Evolutionary conservation across 2,797 vertebrate genomes (phyloP).

Genomic region (Acipenser oxyrinchus): DNA sequence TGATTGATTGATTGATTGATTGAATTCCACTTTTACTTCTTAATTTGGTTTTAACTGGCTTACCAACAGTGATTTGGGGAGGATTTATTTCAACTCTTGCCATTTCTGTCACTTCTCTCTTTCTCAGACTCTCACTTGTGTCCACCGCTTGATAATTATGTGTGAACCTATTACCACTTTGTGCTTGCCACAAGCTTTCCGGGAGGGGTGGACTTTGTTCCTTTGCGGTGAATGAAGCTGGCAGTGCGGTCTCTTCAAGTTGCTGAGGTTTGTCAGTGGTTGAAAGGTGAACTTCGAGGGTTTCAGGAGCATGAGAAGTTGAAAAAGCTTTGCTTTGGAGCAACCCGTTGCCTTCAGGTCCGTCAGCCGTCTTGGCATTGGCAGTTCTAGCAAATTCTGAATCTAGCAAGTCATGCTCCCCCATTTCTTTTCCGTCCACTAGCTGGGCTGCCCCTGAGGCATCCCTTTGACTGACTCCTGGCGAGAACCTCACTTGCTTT

Average conservation of each 20-base stretch:
- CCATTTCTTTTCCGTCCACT: constrained; percentile 40
- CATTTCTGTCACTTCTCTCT: constrained; percentile 28
- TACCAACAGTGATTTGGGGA: constrained; percentile 49
- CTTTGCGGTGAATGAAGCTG: background rate
- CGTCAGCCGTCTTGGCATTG: constrained; percentile 20
- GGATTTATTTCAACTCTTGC: constrained; percentile 29
- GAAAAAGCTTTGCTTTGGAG: constrained; percentile 22
- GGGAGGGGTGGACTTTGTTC: too few species aligned
- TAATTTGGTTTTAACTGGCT: constrained; percentile 29
- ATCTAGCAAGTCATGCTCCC: constrained; percentile 58
- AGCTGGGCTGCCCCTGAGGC: constrained; percentile 31
- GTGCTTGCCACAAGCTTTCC: background rate
- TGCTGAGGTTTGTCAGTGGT: constrained; percentile 2
- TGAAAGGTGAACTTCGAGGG: constrained; percentile 15
- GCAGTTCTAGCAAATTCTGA: constrained; percentile 20
- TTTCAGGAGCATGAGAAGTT: constrained; percentile 12
- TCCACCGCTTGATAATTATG: constrained; percentile 19
- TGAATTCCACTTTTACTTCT: constrained; percentile 19
- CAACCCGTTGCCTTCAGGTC: constrained; percentile 11
- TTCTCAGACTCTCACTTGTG: constrained; percentile 13
- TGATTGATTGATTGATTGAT: constrained; percentile 12
- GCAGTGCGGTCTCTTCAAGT: background rate
- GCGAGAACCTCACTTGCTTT: constrained; percentile 75
- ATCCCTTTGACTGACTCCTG: constrained; percentile 29
- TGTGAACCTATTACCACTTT: constrained; percentile 13